A percentile compares a stretch with the other conserved stretches of the same genome.
phyloP scores from a whole-genome alignment of 1,140 invertebrate species.

The Matsumurasca onukii region DNA sequence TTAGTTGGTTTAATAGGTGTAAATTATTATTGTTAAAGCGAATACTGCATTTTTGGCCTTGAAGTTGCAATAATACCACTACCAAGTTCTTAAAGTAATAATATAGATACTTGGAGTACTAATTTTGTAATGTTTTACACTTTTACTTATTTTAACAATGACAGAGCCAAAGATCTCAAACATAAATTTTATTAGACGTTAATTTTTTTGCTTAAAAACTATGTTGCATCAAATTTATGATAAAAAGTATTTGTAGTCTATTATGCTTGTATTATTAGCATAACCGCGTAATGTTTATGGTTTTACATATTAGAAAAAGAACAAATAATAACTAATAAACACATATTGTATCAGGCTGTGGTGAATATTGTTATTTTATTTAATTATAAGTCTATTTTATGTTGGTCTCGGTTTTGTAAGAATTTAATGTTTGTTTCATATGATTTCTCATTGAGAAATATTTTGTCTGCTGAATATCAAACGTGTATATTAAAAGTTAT shows the following conservation, averaged over 20 bases:
- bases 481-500: conserved; percentile 26
- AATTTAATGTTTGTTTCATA: background rate
- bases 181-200: background rate
- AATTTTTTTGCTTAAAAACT: conserved; percentile 11
- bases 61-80: no score
- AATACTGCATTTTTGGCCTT: no score
- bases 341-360: conserved; percentile 25
- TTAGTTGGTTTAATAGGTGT: no score
- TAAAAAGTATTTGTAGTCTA: conserved; percentile 10
- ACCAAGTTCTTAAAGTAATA: no score
- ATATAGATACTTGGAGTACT: no score
- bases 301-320: conserved; percentile 14
- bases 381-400: conserved; percentile 18
- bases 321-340: conserved; percentile 22
- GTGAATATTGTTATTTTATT: conserved; percentile 17
- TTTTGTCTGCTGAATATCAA: conserved; percentile 24
- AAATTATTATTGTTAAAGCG: no score
- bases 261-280: conserved; percentile 21
- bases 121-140: background rate
- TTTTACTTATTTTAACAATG: conserved; percentile 5
- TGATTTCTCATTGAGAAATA: conserved; percentile 8
- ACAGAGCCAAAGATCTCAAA: conserved; percentile 9
- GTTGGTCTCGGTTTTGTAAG: conserved; percentile 21
- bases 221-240: conserved; percentile 4
- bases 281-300: conserved; percentile 5